Conservation (phyloP, 2,797 vertebrate species). For the Arctocebus calabarensis region DNA sequence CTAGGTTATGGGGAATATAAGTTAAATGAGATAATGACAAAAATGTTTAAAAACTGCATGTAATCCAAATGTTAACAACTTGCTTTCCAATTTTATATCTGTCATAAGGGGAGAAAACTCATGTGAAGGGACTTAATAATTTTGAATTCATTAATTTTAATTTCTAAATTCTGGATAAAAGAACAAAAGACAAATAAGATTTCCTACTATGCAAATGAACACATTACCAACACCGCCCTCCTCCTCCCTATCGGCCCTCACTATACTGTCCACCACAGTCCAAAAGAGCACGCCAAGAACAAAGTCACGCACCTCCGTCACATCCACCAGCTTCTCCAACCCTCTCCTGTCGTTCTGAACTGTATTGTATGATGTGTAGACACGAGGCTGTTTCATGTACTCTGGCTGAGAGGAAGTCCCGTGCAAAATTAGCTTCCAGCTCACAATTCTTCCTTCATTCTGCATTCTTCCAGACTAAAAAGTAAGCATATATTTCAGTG, state of each 20-base stretch:
- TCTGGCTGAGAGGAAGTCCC: conserved; percentile 95
- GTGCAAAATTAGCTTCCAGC: conserved; percentile 97
- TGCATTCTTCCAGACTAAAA: conserved; percentile 95
- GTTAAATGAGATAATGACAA: background rate
- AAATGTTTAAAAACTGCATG: background rate
- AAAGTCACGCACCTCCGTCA: conserved; percentile 88
- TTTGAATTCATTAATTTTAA: conserved; percentile 9
- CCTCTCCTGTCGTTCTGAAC: conserved; percentile 98
- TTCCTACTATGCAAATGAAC: conserved; percentile 1
- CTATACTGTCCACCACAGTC: background rate
- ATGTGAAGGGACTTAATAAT: background rate
- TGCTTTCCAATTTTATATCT: background rate
- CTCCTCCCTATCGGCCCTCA: background rate
- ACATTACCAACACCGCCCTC: background rate
- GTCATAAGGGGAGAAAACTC: conserved; percentile 1
- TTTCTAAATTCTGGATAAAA: conserved; percentile 31
- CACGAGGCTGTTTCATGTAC: conserved; percentile 94
- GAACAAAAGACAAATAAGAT: background rate
- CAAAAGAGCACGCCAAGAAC: background rate
- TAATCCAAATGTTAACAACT: background rate
- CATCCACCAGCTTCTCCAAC: conserved; percentile 94
- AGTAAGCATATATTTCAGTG: conserved; percentile 50
- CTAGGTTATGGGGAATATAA: background rate
- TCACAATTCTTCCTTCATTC: conserved; percentile 97
- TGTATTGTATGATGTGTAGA: conserved; percentile 96